Conservation (phyloP, 1,140 invertebrate genomes). For the Idris sp. region DNA sequence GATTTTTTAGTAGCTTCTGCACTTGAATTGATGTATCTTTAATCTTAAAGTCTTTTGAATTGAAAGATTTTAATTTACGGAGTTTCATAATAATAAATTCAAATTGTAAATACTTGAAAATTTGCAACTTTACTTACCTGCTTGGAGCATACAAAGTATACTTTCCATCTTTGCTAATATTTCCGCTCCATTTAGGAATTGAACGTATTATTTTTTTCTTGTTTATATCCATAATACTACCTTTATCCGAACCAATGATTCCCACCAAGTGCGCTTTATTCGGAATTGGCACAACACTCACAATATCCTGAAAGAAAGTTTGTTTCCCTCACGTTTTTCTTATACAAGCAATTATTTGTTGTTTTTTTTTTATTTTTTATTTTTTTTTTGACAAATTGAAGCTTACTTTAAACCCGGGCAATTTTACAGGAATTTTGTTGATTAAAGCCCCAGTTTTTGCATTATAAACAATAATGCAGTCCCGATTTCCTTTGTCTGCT, state of each 20-base stretch:
- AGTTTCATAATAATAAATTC: no score
- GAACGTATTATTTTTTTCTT: constrained; percentile 87
- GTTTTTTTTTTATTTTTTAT: no score
- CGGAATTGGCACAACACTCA: constrained; percentile 86
- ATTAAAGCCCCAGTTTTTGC: constrained; percentile 89
- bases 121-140: constrained; percentile 79
- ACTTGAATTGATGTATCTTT: no score
- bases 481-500: constrained; percentile 89
- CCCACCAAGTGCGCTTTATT: constrained; percentile 90
- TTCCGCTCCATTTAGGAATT: constrained; percentile 90
- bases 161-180: constrained; percentile 91
- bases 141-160: constrained; percentile 94
- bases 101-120: no score
- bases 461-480: constrained; percentile 90
- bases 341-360: constrained; percentile 17
- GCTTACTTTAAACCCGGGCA: constrained; percentile 82
- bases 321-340: constrained; percentile 18
- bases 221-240: constrained; percentile 90
- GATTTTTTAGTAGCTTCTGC: no score
- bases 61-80: no score
- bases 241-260: constrained; percentile 93
- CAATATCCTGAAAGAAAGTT: constrained; percentile 79
- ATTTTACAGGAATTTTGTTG: constrained; percentile 85
- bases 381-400: constrained; percentile 19
- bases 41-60: no score